Base-by-base conservation (phyloP, 2,888 invertebrate species). In the Ophion costatus region DNA sequence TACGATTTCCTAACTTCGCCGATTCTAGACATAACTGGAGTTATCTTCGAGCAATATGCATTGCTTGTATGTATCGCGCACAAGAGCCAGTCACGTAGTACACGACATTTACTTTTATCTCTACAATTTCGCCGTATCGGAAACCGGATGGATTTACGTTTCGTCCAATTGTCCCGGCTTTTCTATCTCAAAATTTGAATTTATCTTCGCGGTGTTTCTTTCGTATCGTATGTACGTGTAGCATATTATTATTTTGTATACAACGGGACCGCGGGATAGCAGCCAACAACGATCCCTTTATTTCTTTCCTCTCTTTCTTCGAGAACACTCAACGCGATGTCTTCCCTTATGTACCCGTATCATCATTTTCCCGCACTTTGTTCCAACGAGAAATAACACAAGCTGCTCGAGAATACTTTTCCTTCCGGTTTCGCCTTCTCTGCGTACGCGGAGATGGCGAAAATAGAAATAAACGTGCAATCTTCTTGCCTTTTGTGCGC, bases 341-440 rank as follows among this genome's bases (percentile, higher is more conserved):
- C 69, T 73, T 73, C 56, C 73, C 66, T 74, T 84, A 74, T 80
- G 57, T 71, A 64, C n/a, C 42, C 29, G 76, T 79, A 71, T 79
- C 70, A 64, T 71, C 33, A 42, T 67, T 66, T 51, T 51, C 45
- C 59, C 51, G 67, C 80, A 73, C 80, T 80, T 80, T 80, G 71
- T 73, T 67, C 67, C 33, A 70, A 80, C 57, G 51, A 73, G 77
- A 80, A 84, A 80, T 73, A 84, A 74, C 63, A 71, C 73, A 71
- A 71, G 33, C 20, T 79, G 17, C 66, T 66, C 38, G 14, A 57
- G 24, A n/a, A 69, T 42, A 69, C 59, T 78, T 69, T 59, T 69
- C 57, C 57, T 77, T 33, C 29, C 38, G 73, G 59, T 45, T 73
- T 71, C 59, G 0, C 59, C 24, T 33, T 59, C 11, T 70, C 42